phyloP scores from a whole-genome alignment of 2,888 invertebrate genomes.

The Acleris literana region DNA sequence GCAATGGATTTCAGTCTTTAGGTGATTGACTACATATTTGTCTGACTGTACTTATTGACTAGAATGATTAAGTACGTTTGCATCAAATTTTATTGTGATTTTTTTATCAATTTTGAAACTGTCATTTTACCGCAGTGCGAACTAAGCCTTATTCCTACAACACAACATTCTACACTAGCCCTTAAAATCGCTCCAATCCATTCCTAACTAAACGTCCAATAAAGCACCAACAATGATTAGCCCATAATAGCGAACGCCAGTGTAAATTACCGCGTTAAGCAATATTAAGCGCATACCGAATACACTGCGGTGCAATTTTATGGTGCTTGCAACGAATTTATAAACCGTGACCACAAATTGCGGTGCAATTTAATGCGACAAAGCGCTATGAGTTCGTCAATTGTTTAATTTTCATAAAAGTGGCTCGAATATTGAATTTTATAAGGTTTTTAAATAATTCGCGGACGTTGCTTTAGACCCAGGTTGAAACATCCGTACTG shows the following conservation, averaged over 20 bases:
- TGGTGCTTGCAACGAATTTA: conserved; percentile 3
- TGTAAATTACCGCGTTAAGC: conserved; percentile 16
- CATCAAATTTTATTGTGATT: too few relatives aligned
- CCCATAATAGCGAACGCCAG: conserved; percentile 6
- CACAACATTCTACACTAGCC: too few relatives aligned
- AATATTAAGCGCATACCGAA: conserved; percentile 3
- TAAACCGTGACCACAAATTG: conserved; percentile 1
- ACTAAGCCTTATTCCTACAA: too few relatives aligned
- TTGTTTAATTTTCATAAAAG: not conserved
- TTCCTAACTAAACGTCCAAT: conserved; percentile 5
- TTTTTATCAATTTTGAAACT: too few relatives aligned
- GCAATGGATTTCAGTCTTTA: too few relatives aligned
- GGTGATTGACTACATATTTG: too few relatives aligned
- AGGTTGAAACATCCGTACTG: too few relatives aligned
- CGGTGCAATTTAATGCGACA: conserved; percentile 2
- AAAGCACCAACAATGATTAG: conserved; percentile 6
- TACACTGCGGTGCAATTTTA: conserved; percentile 3
- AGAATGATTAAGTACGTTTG: too few relatives aligned
- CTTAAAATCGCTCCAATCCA: not conserved
- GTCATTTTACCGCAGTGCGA: too few relatives aligned
- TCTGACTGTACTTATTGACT: too few relatives aligned
- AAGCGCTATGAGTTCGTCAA: not conserved
- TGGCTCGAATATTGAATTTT: not conserved
- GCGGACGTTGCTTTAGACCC: too few relatives aligned
- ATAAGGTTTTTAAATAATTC: not conserved